Conservation (phyloP, 1,140 invertebrate genomes). For the Tetraneura akinire region DNA sequence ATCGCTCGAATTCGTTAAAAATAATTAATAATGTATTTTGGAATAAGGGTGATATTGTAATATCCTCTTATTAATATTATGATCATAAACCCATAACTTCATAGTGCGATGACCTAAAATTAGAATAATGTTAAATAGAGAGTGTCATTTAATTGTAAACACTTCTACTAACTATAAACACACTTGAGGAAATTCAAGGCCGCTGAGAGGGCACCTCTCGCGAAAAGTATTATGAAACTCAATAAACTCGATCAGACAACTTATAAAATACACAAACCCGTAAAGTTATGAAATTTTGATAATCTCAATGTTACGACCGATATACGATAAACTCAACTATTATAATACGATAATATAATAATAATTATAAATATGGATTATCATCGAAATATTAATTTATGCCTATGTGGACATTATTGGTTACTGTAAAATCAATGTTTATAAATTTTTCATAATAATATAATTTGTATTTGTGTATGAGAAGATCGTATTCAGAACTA, state of each 20-base stretch:
- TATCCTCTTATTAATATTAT: too few relatives aligned
- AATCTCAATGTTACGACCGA: conserved; percentile 30
- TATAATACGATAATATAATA: neutral
- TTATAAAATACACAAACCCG: neutral
- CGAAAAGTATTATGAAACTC: neutral
- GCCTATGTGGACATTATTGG: too few relatives aligned
- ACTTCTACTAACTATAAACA: neutral
- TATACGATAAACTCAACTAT: neutral
- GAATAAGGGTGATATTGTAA: too few relatives aligned
- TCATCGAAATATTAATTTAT: too few relatives aligned
- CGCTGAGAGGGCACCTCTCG: conserved; percentile 9
- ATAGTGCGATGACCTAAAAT: conserved; percentile 36
- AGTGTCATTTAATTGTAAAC: conserved; percentile 21
- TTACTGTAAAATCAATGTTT: too few relatives aligned
- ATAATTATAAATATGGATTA: too few relatives aligned
- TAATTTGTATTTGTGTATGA: too few relatives aligned
- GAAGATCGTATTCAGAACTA: too few relatives aligned
- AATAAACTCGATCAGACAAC: conserved; percentile 29
- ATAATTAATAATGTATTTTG: too few relatives aligned
- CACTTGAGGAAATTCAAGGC: conserved; percentile 35
- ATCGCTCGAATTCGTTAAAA: too few relatives aligned
- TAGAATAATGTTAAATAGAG: conserved; percentile 28
- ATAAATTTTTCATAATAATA: too few relatives aligned
- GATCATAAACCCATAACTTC: too few relatives aligned
- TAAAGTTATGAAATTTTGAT: conserved; percentile 28